phyloP scores from a whole-genome alignment of 2,797 vertebrate genomes.

The Enteromius thamalakanensis region DNA sequence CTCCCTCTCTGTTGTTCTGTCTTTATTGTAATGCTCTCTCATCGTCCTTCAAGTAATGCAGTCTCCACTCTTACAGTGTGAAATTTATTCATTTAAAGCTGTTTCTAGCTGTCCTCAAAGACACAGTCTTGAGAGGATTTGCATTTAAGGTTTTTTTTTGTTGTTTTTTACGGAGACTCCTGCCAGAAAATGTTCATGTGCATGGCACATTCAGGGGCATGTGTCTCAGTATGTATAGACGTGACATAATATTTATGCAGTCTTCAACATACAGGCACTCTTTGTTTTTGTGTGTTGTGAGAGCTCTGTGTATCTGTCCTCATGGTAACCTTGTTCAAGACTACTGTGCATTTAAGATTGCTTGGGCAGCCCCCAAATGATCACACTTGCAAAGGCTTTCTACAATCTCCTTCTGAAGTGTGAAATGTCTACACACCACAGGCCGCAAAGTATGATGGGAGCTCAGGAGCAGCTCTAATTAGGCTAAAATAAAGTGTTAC shows the following conservation, averaged over 20 bases:
- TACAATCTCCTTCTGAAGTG: constrained; percentile 21
- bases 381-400: constrained; percentile 37
- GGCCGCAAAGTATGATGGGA: constrained; percentile 26
- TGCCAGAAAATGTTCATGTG: constrained; percentile 21
- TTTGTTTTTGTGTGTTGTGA: background rate
- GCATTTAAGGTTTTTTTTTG: background rate
- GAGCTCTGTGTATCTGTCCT: background rate
- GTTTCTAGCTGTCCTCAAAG: constrained; percentile 30
- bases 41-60: constrained; percentile 29
- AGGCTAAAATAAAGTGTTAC: constrained; percentile 28
- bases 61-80: constrained; percentile 23
- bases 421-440: constrained; percentile 28
- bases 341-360: background rate
- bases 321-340: constrained; percentile 4
- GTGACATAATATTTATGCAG: background rate
- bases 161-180: background rate
- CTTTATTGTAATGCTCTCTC: background rate
- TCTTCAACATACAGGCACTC: background rate
- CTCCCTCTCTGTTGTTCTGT: constrained; percentile 1
- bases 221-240: background rate
- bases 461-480: constrained; percentile 25
- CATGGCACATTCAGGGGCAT: background rate
- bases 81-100: constrained; percentile 39
- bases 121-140: constrained; percentile 22
- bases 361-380: constrained; percentile 14